phyloP scores from a whole-genome alignment of 2,888 invertebrate genomes.

The Germaria angustata region DNA sequence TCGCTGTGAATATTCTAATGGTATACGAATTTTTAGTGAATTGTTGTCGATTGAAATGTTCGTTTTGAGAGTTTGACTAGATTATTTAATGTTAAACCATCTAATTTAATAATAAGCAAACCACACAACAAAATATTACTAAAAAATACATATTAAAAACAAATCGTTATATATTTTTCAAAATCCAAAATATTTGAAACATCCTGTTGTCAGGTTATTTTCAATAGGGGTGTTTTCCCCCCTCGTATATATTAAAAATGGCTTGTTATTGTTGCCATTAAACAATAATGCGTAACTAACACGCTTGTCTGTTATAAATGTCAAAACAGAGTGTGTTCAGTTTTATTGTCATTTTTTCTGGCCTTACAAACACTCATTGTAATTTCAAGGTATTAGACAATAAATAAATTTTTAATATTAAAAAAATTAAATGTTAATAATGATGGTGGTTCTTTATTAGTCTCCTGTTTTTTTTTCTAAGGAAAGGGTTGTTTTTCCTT shows the following conservation, averaged over 20 bases:
- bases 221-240: slow-evolving; percentile 5
- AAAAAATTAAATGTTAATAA: slow-evolving; percentile 42
- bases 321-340: slow-evolving; percentile 52
- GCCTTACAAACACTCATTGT: slow-evolving; percentile 51
- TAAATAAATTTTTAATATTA: slow-evolving; percentile 36
- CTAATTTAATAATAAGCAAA: too few species aligned
- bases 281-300: slow-evolving; percentile 59
- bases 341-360: slow-evolving; percentile 10
- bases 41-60: too few species aligned
- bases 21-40: too few species aligned
- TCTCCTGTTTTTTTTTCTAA: slow-evolving; percentile 1
- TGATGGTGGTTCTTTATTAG: slow-evolving; percentile 49
- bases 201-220: slow-evolving; percentile 7
- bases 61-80: too few species aligned
- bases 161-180: too few species aligned
- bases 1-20: too few species aligned
- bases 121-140: too few species aligned
- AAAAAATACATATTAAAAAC: background rate
- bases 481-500: slow-evolving; percentile 74
- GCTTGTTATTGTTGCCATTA: slow-evolving; percentile 44
- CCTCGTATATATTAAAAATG: background rate
- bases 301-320: slow-evolving; percentile 59
- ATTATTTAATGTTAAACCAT: too few species aligned
- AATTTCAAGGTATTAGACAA: slow-evolving; percentile 64
- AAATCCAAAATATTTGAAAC: too few species aligned